Evolutionary conservation across 2,888 invertebrate genomes (phyloP), one percentile per base, ranked within the genome.

Genomic region (Drepanosiphum platanoidis): DNA sequence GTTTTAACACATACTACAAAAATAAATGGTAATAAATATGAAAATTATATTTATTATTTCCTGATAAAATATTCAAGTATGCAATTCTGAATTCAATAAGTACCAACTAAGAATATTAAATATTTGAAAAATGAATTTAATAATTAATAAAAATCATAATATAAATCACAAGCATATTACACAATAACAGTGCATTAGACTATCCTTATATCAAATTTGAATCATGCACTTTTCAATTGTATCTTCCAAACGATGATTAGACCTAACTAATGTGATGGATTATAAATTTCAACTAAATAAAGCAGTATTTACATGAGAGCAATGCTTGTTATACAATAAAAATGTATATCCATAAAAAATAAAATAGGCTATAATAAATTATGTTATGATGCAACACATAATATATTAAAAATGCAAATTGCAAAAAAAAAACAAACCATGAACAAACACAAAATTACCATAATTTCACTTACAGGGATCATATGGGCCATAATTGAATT

Each of bases 401-500:
- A 84, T 42, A 84, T 77, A 68, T 58, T 58, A 68, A 84, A 68
- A 84, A 84, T 77, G 58, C 68, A 75, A 84, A 77, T 77, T 58
- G 66, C 52, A 52, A 70, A 84, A 68, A 71, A 70, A 74, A 75
- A 71, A 80, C 42, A 83, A 84, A 84, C 75, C 83, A 83, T 42
- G 58, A 82, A 82, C 82, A 83, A 83, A 83, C 83, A 83, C 75
- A 74, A 82, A 39, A 75, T 75, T 66, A 75, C 74, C 52, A 83
- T 75, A 66, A 66, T 68, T 77, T 84, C 86, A 88, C 88, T 88
- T 88, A 88, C 88, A 86, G 39, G 86, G 72, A 72, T 87, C 86
- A 87, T 88, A 88, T 78, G 74, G 86, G 79, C 88, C 88, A 83
- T 87, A 86, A 36, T 34, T 79, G 77, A 87, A 87, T 86, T 88